Evolutionary conservation across 2,797 vertebrate species (phyloP).

Genomic region (Ptychadena robeensis): DNA sequence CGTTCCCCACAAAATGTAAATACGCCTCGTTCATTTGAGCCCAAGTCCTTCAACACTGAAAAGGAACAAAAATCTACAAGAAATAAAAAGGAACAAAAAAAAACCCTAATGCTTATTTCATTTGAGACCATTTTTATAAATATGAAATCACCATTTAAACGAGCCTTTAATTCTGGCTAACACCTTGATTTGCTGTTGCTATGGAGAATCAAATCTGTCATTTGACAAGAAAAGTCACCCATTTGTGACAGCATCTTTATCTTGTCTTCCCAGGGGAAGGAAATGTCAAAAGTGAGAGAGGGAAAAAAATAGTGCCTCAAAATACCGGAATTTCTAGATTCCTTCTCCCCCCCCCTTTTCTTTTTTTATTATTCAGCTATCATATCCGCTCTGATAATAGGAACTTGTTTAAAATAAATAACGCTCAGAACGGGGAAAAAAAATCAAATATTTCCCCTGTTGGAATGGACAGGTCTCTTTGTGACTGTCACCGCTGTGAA

Average conservation of each 20-base stretch:
- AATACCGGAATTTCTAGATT: constrained; percentile 86
- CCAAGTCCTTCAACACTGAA: constrained; percentile 73
- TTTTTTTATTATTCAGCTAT: constrained; percentile 84
- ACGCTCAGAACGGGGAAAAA: constrained; percentile 81
- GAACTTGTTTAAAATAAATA: constrained; percentile 86
- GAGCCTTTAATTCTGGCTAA: constrained; percentile 85
- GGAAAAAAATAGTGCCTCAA: constrained; percentile 84
- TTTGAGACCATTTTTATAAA: constrained; percentile 85
- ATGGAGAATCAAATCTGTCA: constrained; percentile 89
- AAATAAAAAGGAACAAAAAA: constrained; percentile 51
- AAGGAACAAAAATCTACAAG: constrained; percentile 79
- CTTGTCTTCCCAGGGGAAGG: constrained; percentile 87
- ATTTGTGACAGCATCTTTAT: constrained; percentile 88
- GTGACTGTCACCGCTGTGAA: constrained; percentile 84
- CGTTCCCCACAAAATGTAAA: constrained; percentile 81
- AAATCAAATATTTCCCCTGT: constrained; percentile 87
- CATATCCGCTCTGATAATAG: constrained; percentile 86
- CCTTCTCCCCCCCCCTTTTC: constrained; percentile 75
- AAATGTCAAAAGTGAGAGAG: constrained; percentile 88
- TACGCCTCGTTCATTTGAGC: constrained; percentile 67
- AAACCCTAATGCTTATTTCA: constrained; percentile 79
- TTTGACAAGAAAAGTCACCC: constrained; percentile 88
- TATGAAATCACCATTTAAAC: constrained; percentile 84
- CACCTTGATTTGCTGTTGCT: constrained; percentile 88
- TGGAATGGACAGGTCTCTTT: constrained; percentile 85